Percentiles rank a stretch among this genome's conserved stretches.
phyloP scores from a whole-genome alignment of 2,888 invertebrate species.

The Hypsopygia costalis region DNA sequence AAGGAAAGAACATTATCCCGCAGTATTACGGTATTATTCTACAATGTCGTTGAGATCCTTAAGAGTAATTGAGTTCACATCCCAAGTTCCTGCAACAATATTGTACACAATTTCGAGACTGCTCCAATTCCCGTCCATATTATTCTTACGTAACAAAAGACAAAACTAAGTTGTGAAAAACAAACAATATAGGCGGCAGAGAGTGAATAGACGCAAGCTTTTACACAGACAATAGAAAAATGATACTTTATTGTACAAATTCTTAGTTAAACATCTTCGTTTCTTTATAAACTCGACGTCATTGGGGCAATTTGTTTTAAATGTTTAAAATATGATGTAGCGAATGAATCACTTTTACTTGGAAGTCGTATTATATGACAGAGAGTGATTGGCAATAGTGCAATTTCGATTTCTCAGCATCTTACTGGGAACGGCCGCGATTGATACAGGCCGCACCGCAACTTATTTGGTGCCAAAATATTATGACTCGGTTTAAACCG shows the following conservation, averaged over 20 bases:
- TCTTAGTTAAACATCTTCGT: slow-evolving; percentile 35
- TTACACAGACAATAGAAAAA: slow-evolving; percentile 54
- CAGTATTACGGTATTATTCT: neutral
- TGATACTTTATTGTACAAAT: slow-evolving; percentile 50
- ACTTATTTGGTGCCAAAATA: slow-evolving; percentile 64
- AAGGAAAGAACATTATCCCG: too few relatives aligned
- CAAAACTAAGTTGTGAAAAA: slow-evolving; percentile 32
- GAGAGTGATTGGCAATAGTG: slow-evolving; percentile 43
- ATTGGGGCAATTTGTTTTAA: slow-evolving; percentile 27
- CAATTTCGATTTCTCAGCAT: slow-evolving; percentile 53
- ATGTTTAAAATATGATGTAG: slow-evolving; percentile 3
- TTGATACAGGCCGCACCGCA: slow-evolving; percentile 56
- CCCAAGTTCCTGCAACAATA: slow-evolving; percentile 15
- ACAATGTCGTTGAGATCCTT: neutral
- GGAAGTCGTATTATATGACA: slow-evolving; percentile 15
- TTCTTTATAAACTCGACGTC: slow-evolving; percentile 28
- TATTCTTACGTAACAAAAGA: slow-evolving; percentile 26
- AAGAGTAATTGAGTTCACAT: slow-evolving; percentile 10
- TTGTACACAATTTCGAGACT: slow-evolving; percentile 13
- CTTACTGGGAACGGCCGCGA: slow-evolving; percentile 26
- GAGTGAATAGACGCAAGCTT: slow-evolving; percentile 41
- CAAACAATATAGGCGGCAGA: slow-evolving; percentile 41
- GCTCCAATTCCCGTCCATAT: slow-evolving; percentile 28
- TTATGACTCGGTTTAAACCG: slow-evolving; percentile 57
- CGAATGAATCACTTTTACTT: slow-evolving; percentile 3